A percentile compares a stretch with the other conserved stretches of the same genome.
Conservation (phyloP, 2,888 invertebrate species). For the Dascillus cervinus region DNA sequence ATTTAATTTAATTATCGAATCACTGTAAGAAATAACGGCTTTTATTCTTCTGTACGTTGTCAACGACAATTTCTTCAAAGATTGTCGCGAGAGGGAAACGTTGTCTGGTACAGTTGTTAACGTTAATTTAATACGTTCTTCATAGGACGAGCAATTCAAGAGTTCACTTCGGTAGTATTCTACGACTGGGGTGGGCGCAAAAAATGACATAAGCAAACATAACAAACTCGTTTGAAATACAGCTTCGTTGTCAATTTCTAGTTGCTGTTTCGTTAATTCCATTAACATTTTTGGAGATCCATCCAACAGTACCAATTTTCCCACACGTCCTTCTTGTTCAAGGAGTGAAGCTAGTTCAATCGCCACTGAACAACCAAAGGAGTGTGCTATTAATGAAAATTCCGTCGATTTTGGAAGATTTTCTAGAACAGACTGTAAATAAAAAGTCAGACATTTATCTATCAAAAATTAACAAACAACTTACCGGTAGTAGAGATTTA, state of each 20-base stretch:
- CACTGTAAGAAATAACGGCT: slow-evolving; percentile 46
- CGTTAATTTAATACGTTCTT: too few relatives aligned
- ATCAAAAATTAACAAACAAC: too few relatives aligned
- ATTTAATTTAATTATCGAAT: slow-evolving; percentile 36
- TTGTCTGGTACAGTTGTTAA: too few relatives aligned
- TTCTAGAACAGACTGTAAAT: slow-evolving; percentile 49
- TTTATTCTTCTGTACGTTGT: too few relatives aligned
- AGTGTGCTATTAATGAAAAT: slow-evolving; percentile 78
- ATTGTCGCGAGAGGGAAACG: too few relatives aligned
- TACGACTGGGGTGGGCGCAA: slow-evolving; percentile 10
- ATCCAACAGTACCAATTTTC: slow-evolving; percentile 67
- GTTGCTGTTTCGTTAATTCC: slow-evolving; percentile 40
- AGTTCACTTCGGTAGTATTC: slow-evolving; percentile 45
- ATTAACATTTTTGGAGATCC: slow-evolving; percentile 60
- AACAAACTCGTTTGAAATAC: slow-evolving; percentile 49
- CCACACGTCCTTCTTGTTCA: slow-evolving; percentile 57
- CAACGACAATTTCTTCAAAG: too few relatives aligned
- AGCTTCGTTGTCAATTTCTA: slow-evolving; percentile 39
- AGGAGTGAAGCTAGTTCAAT: slow-evolving; percentile 68
- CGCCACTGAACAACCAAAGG: slow-evolving; percentile 74
- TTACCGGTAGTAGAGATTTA: slow-evolving; percentile 47
- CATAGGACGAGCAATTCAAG: too few relatives aligned
- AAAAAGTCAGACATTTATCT: too few relatives aligned
- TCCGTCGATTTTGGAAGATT: slow-evolving; percentile 47
- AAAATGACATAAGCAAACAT: slow-evolving; percentile 44